Percentiles rank a stretch among this genome's conserved stretches.
These are phyloP conservation scores for Amphipoea lucens DNA, from an alignment of 2,888 invertebrate genomes.

Conservation along the genomic window DNA sequence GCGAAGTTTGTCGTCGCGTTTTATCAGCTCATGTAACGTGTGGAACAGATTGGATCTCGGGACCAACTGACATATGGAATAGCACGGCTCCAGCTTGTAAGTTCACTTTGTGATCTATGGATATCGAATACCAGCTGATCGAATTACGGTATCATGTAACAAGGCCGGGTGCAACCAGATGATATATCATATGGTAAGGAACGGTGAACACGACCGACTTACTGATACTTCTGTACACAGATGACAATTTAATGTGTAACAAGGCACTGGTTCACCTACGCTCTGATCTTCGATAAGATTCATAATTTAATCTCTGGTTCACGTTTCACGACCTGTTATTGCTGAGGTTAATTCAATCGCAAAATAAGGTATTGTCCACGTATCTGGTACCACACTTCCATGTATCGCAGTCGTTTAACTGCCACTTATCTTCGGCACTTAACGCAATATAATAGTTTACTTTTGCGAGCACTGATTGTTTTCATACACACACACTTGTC, in stretches of 20 bases:
- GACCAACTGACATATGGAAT: conserved; percentile 77
- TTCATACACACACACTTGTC: conserved; percentile 64
- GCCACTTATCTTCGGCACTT: conserved; percentile 63
- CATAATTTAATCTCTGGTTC: conserved; percentile 71
- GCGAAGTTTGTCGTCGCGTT: conserved; percentile 51
- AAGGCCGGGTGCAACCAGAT: conserved; percentile 83
- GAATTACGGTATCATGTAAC: conserved; percentile 85
- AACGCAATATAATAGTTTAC: conserved; percentile 46
- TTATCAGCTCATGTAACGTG: conserved; percentile 72
- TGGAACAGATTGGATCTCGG: conserved; percentile 73
- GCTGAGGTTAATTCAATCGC: conserved; percentile 45
- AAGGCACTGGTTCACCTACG: conserved; percentile 71
- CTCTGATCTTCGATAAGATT: conserved; percentile 75
- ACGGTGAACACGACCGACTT: conserved; percentile 84
- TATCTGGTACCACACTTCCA: conserved; percentile 42
- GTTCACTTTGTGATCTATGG: conserved; percentile 80
- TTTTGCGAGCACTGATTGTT: conserved; percentile 63
- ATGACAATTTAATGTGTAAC: conserved; percentile 72
- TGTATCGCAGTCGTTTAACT: conserved; percentile 47
- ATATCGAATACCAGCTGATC: conserved; percentile 81
- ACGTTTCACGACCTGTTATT: conserved; percentile 64
- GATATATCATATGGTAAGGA: conserved; percentile 88
- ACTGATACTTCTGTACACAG: conserved; percentile 70
- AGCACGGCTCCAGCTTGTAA: conserved; percentile 78
- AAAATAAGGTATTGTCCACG: conserved; percentile 33